Percentiles rank a stretch among this genome's conserved stretches.
These are phyloP conservation scores for Crocallis elinguaria DNA, from an alignment of 2,888 invertebrate genomes.

Conservation along the genomic window DNA sequence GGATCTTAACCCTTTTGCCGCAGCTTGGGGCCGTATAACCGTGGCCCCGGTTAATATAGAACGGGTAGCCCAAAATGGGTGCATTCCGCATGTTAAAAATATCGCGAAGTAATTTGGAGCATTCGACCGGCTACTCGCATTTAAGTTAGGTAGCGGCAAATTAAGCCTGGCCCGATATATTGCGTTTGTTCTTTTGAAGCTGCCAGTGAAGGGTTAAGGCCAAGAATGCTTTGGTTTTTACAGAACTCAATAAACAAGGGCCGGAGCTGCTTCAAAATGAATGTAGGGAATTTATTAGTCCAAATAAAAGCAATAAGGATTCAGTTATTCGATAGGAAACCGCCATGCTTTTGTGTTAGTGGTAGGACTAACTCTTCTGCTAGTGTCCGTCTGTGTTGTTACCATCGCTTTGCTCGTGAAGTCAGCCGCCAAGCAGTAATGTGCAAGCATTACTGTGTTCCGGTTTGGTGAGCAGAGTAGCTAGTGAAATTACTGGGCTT, in stretches of 20 bases:
- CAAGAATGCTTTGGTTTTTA: conserved; percentile 85
- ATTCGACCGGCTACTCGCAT: conserved; percentile 76
- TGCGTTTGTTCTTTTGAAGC: conserved; percentile 85
- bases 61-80: conserved; percentile 75
- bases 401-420: no score
- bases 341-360: no score
- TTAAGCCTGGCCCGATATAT: conserved; percentile 82
- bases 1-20: conserved; percentile 57
- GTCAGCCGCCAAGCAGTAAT: no score
- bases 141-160: conserved; percentile 80
- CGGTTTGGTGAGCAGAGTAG: no score
- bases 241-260: conserved; percentile 73
- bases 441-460: no score
- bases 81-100: conserved; percentile 83
- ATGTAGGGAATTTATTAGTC: background rate
- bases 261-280: conserved; percentile 21
- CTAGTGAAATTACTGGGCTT: no score
- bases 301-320: background rate
- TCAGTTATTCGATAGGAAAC: background rate
- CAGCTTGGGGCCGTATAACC: conserved; percentile 37
- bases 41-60: conserved; percentile 72
- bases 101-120: conserved; percentile 81
- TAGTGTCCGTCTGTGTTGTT: no score
- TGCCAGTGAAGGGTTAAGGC: conserved; percentile 82
- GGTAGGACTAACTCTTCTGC: no score